These are phyloP conservation scores for Eudyptes chrysolophus DNA, from an alignment of 2,113 vertebrate species.

Conservation along the genomic window DNA sequence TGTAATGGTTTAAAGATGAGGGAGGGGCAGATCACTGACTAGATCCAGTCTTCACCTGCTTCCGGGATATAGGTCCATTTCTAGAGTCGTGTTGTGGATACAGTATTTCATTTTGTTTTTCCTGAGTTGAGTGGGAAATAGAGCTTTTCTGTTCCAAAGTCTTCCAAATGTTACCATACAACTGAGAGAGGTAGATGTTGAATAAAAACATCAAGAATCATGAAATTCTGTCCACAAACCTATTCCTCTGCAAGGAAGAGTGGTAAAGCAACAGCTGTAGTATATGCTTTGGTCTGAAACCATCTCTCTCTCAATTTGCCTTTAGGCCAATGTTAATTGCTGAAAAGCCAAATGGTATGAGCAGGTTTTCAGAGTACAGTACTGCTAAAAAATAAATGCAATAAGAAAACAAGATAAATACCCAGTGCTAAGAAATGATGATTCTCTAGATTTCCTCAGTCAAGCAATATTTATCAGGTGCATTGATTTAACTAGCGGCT, in stretches of 20 bases:
- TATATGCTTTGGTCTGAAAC: constrained; percentile 5
- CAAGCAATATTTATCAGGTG: constrained; percentile 72
- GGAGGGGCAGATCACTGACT: not conserved
- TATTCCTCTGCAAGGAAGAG: not conserved
- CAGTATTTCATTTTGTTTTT: not conserved
- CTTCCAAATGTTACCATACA: not conserved
- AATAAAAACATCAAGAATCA: not conserved
- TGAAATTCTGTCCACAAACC: not conserved
- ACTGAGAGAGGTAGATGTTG: not conserved
- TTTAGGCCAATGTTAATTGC: constrained; percentile 40
- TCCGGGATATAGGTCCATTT: not conserved
- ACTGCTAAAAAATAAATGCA: constrained; percentile 57
- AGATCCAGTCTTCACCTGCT: not conserved
- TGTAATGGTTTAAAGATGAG: not conserved
- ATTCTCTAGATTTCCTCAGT: constrained; percentile 57
- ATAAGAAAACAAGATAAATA: constrained; percentile 66
- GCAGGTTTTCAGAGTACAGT: not conserved
- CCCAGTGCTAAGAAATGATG: constrained; percentile 53
- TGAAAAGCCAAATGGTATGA: constrained; percentile 28
- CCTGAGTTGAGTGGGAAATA: not conserved
- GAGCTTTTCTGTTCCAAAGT: not conserved
- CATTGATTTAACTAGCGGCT: constrained; percentile 75
- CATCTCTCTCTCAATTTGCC: not conserved
- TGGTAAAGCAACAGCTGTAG: constrained; percentile 1
- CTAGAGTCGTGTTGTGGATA: not conserved